Evolutionary conservation across 2,113 vertebrate genomes (phyloP).

Genomic region (Thermophis baileyi): DNA sequence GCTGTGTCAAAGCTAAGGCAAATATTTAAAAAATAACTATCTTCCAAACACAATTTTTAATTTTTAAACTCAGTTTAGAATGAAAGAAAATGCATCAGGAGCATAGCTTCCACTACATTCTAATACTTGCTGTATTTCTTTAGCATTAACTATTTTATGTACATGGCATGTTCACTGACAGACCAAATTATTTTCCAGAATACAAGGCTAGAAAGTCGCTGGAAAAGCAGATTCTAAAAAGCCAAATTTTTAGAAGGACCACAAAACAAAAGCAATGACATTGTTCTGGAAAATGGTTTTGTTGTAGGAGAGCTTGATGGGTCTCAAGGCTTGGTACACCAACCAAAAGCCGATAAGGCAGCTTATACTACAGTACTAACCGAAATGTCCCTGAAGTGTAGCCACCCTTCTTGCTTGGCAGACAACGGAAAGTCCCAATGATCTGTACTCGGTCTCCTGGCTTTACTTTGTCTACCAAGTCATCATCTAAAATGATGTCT

Average conservation of each 20-base stretch:
- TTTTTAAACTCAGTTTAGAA: neutral
- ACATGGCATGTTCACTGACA: neutral
- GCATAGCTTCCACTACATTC: neutral
- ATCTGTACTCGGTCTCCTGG: constrained; percentile 93
- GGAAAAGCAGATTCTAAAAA: neutral
- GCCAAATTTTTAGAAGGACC: neutral
- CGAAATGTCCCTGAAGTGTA: constrained; percentile 96
- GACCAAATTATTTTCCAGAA: neutral
- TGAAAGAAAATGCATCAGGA: neutral
- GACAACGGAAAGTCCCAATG: constrained; percentile 91
- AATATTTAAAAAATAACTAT: neutral
- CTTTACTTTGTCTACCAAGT: constrained; percentile 90
- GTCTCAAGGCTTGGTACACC: neutral
- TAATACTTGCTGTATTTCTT: neutral
- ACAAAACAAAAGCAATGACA: neutral
- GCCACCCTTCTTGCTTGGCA: constrained; percentile 92
- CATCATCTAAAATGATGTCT: constrained; percentile 92
- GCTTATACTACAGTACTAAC: constrained; percentile 63
- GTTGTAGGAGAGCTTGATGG: neutral
- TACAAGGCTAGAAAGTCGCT: neutral
- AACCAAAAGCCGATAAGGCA: neutral
- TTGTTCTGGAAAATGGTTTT: neutral
- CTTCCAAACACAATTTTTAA: neutral
- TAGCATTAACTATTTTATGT: neutral
- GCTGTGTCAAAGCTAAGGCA: neutral